Evolutionary conservation across 2,797 vertebrate genomes (phyloP), one percentile per base, ranked within the genome.

Genomic region (Meda fulgida): DNA sequence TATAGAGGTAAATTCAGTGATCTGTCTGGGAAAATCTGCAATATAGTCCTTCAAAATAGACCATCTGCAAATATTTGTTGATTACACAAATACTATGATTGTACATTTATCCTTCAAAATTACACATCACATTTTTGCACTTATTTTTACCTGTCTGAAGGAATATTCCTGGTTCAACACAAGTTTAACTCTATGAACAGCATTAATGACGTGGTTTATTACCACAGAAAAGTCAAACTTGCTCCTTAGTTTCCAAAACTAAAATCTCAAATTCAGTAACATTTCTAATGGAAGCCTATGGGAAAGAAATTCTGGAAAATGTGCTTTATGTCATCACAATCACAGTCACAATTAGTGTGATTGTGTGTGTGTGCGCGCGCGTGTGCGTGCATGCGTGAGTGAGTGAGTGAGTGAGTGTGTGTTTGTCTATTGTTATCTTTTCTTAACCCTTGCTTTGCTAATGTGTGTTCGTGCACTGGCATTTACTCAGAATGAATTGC

Each of bases 401-500:
- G 31, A 31, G 66, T 55, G 40, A 34, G 77, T 67, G 36, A 46
- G 16, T 60, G 63, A 21, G 31, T 60, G n/a, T 14, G 26, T 65
- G 14, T 65, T 16, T 87, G 73, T 34, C 87, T 92, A 91, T 65
- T 94, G 95, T 96, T 95, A 91, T 97, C 96, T 95, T 89, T 88
- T 89, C 92, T 99, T 98, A 99, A 98, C 98, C 96, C 97, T 96
- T 98, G 96, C 94, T 69, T 34, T 80, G 88, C 92, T 91, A 91
- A 90, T 94, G 92, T 92, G 90, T 95, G 96, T 96, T 97, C 96
- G 96, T 95, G 94, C 94, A 93, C 90, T 98, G 98, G 97, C 97
- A 99, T 99, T 98, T 98, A 96, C 96, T 95, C 96, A 96, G 96
- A 99, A 99, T 98, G 97, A 99, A 99, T 99, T 98, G 97, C 97